These are phyloP conservation scores for Trachymyrmex cornetzi DNA, from an alignment of 1,140 invertebrate species.

Conservation along the genomic window DNA sequence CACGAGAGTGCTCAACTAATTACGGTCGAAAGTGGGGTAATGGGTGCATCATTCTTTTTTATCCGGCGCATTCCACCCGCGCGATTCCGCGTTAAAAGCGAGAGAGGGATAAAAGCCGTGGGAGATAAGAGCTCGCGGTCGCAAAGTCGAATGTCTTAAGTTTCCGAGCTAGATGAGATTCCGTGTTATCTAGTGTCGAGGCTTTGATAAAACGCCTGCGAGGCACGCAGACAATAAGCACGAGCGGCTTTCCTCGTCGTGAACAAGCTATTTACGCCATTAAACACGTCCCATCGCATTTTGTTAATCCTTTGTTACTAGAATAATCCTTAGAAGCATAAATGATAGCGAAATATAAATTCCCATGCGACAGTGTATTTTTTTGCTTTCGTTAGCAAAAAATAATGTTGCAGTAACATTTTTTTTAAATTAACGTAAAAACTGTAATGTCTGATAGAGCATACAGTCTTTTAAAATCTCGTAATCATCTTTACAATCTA, in stretches of 20 bases:
- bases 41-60: conserved; percentile 48
- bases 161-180: conserved; percentile 52
- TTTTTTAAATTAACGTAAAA: not conserved
- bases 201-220: conserved; percentile 40
- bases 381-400: not conserved
- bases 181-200: conserved; percentile 39
- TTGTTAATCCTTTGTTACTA: conserved; percentile 47
- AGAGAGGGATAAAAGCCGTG: conserved; percentile 26
- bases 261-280: conserved; percentile 28
- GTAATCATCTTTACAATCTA: not conserved
- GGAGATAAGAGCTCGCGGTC: conserved; percentile 52
- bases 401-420: not conserved
- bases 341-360: not conserved
- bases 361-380: not conserved
- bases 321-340: conserved; percentile 5
- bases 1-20: conserved; percentile 35
- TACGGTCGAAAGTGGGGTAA: conserved; percentile 55
- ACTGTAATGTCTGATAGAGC: not conserved
- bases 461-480: not conserved
- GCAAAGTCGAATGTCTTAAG: conserved; percentile 55
- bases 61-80: conserved; percentile 34
- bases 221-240: conserved; percentile 46
- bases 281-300: conserved; percentile 6
- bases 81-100: conserved; percentile 40
- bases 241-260: conserved; percentile 34